Base-by-base conservation (phyloP, 1,140 invertebrate species). In the Neomicropteryx cornuta region DNA sequence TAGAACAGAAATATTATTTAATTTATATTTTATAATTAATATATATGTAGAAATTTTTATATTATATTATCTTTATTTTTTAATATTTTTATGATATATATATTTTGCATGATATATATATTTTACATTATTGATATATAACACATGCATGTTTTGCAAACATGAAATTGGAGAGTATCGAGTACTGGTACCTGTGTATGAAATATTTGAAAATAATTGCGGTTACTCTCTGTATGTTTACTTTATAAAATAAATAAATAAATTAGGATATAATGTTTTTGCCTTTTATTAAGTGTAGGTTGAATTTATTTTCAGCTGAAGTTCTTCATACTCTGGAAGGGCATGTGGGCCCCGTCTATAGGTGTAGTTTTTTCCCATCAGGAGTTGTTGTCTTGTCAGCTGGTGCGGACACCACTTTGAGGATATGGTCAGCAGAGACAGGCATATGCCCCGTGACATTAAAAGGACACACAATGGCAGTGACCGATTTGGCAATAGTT, bases 301-400 rank as follows among this genome's bases (percentile, higher is more conserved):
- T 21, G 41, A 5, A 37, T 31, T 44, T 46, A 13, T 45, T 54
- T 41, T 41, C 49, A 65, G 64, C 55, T 54, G 62, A 67, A 45
- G 38, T 55, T 22, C 48, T 77, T 62, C 53, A 77, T 41, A 63
- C 68, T 33, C 52, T 86, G 37, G 60, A 69, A 46, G 82, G 80
- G 0, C 81, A 85, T 60, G 55, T 72, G 29, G 75, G 76, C 41
- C 79, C 83, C 44, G 72, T 82, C 0, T 81, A 84, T 52, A 72
- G 65, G 38, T 80, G 78, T 50, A 60, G 62, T 33, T 83, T 82
- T 51, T 85, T 84, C 47, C 82, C 81, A 21, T 82, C 79, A 38
- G 80, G 79, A 4, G 51, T 79, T 33, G 81, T 84, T 17, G 58
- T 81, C 2, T 55, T 85, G 30, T 75, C 72, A 37, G 77, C 73